Evolutionary conservation across 2,888 invertebrate species (phyloP), one percentile per base, ranked within the genome.

Genomic region (Carabus problematicus): DNA sequence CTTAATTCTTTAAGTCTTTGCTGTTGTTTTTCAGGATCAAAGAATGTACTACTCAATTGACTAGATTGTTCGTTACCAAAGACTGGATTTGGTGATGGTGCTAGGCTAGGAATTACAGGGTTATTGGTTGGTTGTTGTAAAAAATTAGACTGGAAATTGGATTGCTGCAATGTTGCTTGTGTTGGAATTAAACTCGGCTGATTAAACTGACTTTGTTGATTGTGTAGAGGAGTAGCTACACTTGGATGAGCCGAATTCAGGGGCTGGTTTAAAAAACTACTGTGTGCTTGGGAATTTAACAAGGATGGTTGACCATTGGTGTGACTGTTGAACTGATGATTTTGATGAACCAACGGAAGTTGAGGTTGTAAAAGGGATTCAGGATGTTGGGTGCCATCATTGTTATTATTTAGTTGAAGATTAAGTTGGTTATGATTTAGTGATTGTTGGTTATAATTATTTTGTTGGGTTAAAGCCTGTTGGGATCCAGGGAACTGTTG

Each of bases 1-100:
- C 89, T 86, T 56, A 91, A 85, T 73, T 91, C 91, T 73, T 88
- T 88, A 1, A 89, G 78, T 69, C 86, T 83, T 75, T 89, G 88
- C 58, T 89, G 85, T 75, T 90, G 86, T n/a, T 83, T 79, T 85
- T 87, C 64, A 80, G 81, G 72, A 82, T 82, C 77, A 84, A 88
- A 59, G 82, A 82, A 64, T 84, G 85, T 1, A 83, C 81, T 74
- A 84, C 71, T 29, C 19, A 70, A 69, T 12, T 71, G 73, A 42
- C 54, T 67, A 52, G 72, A 71, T 64, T 73, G 73, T n/a, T 72
- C 74, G 45, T 43, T 70, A 64, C 72, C 71, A 45, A 64, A 72
- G 56, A 73, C 72, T 52, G 76, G 72, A 52, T 9, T 67, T 71
- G 71, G 12, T 72, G 72, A 61, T 73, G 74, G 41, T 70, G 67